These are phyloP conservation scores for Tamias sibiricus DNA, from an alignment of 2,113 vertebrate species.

Conservation along the genomic window DNA sequence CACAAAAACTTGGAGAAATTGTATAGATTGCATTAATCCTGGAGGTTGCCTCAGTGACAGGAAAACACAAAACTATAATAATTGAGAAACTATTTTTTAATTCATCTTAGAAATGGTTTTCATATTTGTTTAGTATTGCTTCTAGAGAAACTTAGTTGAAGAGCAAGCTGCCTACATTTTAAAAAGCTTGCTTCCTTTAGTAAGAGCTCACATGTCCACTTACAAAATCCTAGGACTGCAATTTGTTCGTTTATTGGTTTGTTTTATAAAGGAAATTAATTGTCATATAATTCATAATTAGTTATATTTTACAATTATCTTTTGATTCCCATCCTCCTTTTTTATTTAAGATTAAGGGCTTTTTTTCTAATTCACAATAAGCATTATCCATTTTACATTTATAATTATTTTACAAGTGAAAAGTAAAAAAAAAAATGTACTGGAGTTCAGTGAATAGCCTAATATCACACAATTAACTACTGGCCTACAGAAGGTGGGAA, in stretches of 20 bases:
- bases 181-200: constrained; percentile 18
- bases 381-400: neutral
- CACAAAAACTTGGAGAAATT: constrained; percentile 11
- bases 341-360: neutral
- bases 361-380: constrained; percentile 22
- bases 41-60: neutral
- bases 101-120: neutral
- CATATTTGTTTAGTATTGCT: neutral
- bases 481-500: neutral
- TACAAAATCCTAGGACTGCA: neutral
- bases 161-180: neutral
- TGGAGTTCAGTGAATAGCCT: neutral
- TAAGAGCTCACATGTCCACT: neutral
- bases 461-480: neutral
- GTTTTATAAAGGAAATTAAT: neutral
- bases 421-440: neutral
- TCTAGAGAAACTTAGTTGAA: constrained; percentile 36
- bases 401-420: constrained; percentile 48
- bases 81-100: constrained; percentile 19
- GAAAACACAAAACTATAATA: neutral
- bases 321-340: neutral
- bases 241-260: constrained; percentile 28
- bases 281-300: neutral
- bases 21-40: neutral
- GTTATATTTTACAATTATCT: constrained; percentile 45